Conservation (phyloP, 2,113 vertebrate species). For the Arvicanthis niloticus region DNA sequence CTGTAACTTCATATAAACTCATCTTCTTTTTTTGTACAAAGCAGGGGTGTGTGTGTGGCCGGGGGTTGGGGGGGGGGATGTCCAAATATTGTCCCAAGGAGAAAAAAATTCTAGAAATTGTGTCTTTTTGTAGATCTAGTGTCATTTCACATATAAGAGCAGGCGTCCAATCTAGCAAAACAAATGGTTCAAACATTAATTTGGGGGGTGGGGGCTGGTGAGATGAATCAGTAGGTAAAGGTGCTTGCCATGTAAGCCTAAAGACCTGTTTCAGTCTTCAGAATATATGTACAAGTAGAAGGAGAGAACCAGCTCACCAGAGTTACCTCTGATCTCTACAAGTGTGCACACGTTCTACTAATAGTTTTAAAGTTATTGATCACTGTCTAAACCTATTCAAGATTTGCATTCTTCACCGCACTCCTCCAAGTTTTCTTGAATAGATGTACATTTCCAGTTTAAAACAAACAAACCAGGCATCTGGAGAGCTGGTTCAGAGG, state of each 20-base stretch:
- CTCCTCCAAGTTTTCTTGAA: background rate
- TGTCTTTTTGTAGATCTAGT: slow-evolving; percentile 40
- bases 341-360: background rate
- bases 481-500: background rate
- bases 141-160: slow-evolving; percentile 1
- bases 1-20: background rate
- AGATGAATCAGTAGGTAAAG: background rate
- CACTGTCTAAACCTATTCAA: background rate
- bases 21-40: too few relatives aligned
- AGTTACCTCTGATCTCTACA: background rate
- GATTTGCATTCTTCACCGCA: background rate
- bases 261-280: background rate
- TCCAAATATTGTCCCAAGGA: slow-evolving; percentile 27
- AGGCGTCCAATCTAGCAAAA: slow-evolving; percentile 16
- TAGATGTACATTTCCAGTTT: slow-evolving; percentile 42
- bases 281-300: background rate
- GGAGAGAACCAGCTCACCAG: background rate
- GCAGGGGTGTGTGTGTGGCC: background rate
- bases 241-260: background rate
- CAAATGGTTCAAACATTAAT: slow-evolving; percentile 1
- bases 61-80: too few relatives aligned
- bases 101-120: slow-evolving; percentile 47
- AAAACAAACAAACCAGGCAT: background rate
- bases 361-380: background rate
- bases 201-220: background rate